Base-by-base conservation (phyloP, 2,797 vertebrate species). In the Platyrinchus mystaceus region DNA sequence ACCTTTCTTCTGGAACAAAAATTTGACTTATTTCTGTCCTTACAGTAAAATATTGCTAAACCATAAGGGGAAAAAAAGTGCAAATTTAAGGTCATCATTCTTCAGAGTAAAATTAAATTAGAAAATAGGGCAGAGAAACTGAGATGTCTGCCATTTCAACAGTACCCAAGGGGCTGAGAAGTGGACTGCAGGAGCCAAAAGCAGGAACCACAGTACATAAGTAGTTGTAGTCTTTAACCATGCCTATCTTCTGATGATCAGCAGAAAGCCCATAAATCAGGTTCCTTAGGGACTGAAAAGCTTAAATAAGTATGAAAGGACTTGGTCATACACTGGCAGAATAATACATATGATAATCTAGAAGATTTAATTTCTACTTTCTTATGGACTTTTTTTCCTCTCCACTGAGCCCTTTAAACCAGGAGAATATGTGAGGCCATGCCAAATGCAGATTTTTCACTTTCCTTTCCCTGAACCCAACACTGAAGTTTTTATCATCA, bases 101-200 rank as follows among this genome's bases (percentile, higher is more conserved):
- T 95, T 89, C 76, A 84, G 66, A 59, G 36, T 53, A 73, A 81
- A 94, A 95, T 78, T 37, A 71, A 92, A 55, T 93, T 75, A 91
- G 77, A 91, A 94, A 91, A 87, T 9, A 80, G 30, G 32, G 24
- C 63, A 80, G 84, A 89, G 84, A 39, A 85, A 41, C 64, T 75
- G 53, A 44, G 84, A 78, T 63, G 66, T 27, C 73, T 89, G 78
- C 75, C 49, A 64, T 84, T 77, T 82, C 90, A 76, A 43, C 53
- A 68, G 8, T 27, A 68, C 71, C 71, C 74, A 16, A 59, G 64
- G 41, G 85, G 37, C 81, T 90, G 71, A 66, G 71, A 67, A 80
- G 34, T 58, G 74, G 50, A 62, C 39, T 50, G 75, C 47, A 68
- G 70, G 50, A 91, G 87, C 84, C 91, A 91, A 86, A 86, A 86